A percentile compares a stretch with the other conserved stretches of the same genome.
Conservation (phyloP, 2,888 invertebrate genomes). For the Polyommatus icarus region DNA sequence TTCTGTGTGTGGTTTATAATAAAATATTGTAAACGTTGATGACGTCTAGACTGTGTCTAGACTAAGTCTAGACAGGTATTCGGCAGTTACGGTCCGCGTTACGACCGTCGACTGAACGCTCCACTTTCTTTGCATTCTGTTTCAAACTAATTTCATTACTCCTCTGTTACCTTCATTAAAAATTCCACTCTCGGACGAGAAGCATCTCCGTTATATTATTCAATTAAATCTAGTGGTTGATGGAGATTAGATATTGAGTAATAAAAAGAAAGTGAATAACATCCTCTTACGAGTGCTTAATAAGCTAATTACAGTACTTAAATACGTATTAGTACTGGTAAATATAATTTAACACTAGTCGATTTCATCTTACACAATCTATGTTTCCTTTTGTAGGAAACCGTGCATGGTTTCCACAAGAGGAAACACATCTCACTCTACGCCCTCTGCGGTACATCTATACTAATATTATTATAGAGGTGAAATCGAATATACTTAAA, state of each 20-base stretch:
- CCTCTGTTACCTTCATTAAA: neutral
- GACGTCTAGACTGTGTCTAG: slow-evolving; percentile 73
- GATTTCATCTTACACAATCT: slow-evolving; percentile 9
- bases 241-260: neutral
- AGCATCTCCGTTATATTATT: neutral
- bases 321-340: slow-evolving; percentile 2
- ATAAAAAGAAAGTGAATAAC: slow-evolving; percentile 10
- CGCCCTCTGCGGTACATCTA: neutral
- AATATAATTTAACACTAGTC: neutral
- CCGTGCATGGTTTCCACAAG: neutral
- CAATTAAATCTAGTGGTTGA: neutral
- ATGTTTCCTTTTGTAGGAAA: neutral
- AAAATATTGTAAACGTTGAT: slow-evolving; percentile 61
- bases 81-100: slow-evolving; percentile 62
- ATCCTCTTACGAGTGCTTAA: slow-evolving; percentile 6
- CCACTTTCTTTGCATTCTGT: slow-evolving; percentile 42
- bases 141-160: slow-evolving; percentile 29
- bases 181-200: neutral
- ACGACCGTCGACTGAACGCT: slow-evolving; percentile 59
- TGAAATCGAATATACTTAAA: no score
- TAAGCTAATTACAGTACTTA: slow-evolving; percentile 9
- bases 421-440: slow-evolving; percentile 6
- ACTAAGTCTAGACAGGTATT: slow-evolving; percentile 78
- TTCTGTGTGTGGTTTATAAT: slow-evolving; percentile 39
- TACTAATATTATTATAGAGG: neutral